Percentiles rank a stretch among this genome's conserved stretches.
Conservation (phyloP, 2,888 invertebrate genomes). For the Melipona bicolor region DNA sequence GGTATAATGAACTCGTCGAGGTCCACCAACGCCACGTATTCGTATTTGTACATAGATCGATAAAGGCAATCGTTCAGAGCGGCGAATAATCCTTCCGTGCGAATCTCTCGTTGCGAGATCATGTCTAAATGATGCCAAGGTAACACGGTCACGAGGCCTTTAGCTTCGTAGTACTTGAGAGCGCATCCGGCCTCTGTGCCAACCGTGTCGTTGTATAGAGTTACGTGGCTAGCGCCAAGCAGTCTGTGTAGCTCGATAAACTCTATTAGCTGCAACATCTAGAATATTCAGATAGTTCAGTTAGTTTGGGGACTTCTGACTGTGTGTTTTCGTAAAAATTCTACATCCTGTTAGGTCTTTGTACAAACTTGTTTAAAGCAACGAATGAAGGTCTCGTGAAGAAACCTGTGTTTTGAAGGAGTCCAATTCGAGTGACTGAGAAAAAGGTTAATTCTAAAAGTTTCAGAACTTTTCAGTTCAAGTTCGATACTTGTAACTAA, state of each 20-base stretch:
- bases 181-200: slow-evolving; percentile 92
- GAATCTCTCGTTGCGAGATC: slow-evolving; percentile 94
- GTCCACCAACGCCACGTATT: slow-evolving; percentile 93
- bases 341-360: no score
- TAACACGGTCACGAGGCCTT: slow-evolving; percentile 89
- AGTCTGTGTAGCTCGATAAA: slow-evolving; percentile 95
- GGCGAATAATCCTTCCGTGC: slow-evolving; percentile 96
- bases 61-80: slow-evolving; percentile 97
- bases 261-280: slow-evolving; percentile 93
- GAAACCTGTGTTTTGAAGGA: no score
- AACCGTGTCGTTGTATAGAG: slow-evolving; percentile 95
- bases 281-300: slow-evolving; percentile 36
- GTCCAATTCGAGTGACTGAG: no score
- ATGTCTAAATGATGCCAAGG: slow-evolving; percentile 93
- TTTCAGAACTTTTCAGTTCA: no score
- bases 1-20: slow-evolving; percentile 96
- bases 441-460: no score
- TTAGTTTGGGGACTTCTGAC: no score
- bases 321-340: no score
- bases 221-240: slow-evolving; percentile 94
- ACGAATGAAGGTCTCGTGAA: no score
- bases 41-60: slow-evolving; percentile 93
- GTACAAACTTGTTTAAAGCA: no score
- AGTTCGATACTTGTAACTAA: no score
- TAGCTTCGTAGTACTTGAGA: slow-evolving; percentile 88